Conservation (phyloP, 2,113 vertebrate genomes). For the Mustela nigripes region DNA sequence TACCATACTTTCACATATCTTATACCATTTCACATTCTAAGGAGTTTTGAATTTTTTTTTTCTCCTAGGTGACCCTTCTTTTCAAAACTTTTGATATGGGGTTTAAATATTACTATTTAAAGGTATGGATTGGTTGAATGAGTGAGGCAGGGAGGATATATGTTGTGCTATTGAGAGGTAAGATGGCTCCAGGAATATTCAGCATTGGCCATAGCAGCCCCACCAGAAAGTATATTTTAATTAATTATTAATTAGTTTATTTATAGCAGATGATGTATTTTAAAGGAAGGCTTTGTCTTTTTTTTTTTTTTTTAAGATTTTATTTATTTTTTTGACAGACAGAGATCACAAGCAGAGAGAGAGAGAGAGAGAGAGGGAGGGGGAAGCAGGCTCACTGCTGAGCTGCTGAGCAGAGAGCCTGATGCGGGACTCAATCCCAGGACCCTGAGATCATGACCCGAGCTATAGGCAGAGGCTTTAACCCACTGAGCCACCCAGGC, state of each 20-base stretch:
- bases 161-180: background rate
- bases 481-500: no score
- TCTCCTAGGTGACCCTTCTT: background rate
- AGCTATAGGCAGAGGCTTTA: no score
- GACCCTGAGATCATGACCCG: no score
- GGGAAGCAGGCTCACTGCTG: no score
- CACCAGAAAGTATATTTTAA: background rate
- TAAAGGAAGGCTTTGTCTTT: no score
- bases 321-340: no score
- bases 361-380: no score
- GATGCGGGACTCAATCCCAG: no score
- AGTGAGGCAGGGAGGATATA: background rate
- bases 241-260: background rate
- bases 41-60: background rate
- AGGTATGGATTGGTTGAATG: background rate
- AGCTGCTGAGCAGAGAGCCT: no score
- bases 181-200: background rate
- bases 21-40: background rate
- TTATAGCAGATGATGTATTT: background rate
- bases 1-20: slow-evolving; percentile 4
- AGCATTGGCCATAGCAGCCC: background rate
- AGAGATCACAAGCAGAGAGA: no score
- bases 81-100: background rate
- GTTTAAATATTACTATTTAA: slow-evolving; percentile 17
- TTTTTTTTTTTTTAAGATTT: background rate